phyloP scores from a whole-genome alignment of 1,140 invertebrate genomes.

The Panonychus citri region DNA sequence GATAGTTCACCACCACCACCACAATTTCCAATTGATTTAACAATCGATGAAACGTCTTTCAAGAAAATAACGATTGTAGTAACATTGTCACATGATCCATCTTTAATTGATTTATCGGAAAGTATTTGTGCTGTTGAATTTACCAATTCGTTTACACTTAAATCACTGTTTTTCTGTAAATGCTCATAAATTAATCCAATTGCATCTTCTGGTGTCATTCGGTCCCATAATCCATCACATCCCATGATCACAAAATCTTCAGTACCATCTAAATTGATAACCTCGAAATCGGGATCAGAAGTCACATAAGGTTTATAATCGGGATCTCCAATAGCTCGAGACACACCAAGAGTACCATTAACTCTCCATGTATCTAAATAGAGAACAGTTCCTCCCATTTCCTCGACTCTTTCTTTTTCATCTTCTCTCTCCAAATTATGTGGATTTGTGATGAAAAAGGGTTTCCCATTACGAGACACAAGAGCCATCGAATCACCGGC shows the following conservation, averaged over 20 bases:
- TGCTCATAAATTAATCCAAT: slow-evolving; percentile 24
- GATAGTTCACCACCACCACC: neutral
- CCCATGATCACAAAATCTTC: slow-evolving; percentile 79
- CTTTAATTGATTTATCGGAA: slow-evolving; percentile 42
- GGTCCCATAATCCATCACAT: slow-evolving; percentile 83
- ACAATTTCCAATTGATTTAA: neutral
- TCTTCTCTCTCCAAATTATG: slow-evolving; percentile 62
- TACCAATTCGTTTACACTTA: slow-evolving; percentile 9
- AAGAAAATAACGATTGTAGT: slow-evolving; percentile 65
- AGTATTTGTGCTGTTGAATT: slow-evolving; percentile 33
- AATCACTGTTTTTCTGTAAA: slow-evolving; percentile 1
- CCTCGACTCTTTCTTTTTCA: slow-evolving; percentile 47
- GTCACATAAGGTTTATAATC: slow-evolving; percentile 61
- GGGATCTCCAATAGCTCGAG: slow-evolving; percentile 62
- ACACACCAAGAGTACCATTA: slow-evolving; percentile 59
- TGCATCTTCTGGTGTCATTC: slow-evolving; percentile 38
- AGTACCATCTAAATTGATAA: slow-evolving; percentile 43
- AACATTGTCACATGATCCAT: slow-evolving; percentile 61
- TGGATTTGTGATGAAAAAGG: slow-evolving; percentile 48
- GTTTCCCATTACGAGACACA: slow-evolving; percentile 42
- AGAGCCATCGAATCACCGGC: slow-evolving; percentile 75
- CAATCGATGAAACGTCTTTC: slow-evolving; percentile 25
- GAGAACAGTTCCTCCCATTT: slow-evolving; percentile 45
- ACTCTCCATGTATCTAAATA: slow-evolving; percentile 51
- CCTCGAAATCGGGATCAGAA: slow-evolving; percentile 52